Evolutionary conservation across 2,113 vertebrate species (phyloP), one percentile per base, ranked within the genome.

Genomic region (Salvelinus alpinus): DNA sequence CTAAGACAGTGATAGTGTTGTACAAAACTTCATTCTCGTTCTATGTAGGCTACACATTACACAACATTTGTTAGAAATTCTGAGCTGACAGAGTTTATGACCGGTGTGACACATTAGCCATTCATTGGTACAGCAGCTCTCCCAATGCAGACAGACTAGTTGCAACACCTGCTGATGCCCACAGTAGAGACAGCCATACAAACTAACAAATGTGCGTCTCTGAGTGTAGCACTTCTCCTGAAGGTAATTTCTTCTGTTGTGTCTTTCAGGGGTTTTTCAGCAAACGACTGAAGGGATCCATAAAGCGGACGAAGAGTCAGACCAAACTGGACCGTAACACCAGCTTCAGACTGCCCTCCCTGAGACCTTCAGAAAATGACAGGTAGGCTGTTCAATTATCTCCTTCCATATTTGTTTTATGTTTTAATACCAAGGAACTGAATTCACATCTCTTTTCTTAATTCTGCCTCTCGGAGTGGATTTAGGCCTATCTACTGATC

Each of bases 241-340:
- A 34, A 38, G 22, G 25, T 65, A 1, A 6, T 14, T 27, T 59
- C 34, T 64, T 2, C 74, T 22, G 70, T n/a, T 87, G 34, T 60
- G 86, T 6, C 88, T 78, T 89, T 59, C 80, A 99, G 98, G 96
- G 96, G 3, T 99, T 99, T 87, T 97, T 99, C 93, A 98, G 96
- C 80, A 98, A 97, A 86, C 96, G 97, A 64, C 94, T 99, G 70
- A 99, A 98, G 91, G 96, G 97, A 12, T 99, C 98, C 83, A 97
- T 99, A 90, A 99, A 99, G 90, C 95, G 98, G 84, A 98, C 96
- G 2, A 98, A 97, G 92, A 99, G 97, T 83, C 97, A 98, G 38
- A 97, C 95, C 57, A 99, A 99, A 73, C 90, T 99, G 88, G 97
- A 99, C 90, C 91, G 97, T 70, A 97, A 95, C 82, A 94, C 95